Conservation (phyloP, 1,140 invertebrate species). For the Aplysia californica region DNA sequence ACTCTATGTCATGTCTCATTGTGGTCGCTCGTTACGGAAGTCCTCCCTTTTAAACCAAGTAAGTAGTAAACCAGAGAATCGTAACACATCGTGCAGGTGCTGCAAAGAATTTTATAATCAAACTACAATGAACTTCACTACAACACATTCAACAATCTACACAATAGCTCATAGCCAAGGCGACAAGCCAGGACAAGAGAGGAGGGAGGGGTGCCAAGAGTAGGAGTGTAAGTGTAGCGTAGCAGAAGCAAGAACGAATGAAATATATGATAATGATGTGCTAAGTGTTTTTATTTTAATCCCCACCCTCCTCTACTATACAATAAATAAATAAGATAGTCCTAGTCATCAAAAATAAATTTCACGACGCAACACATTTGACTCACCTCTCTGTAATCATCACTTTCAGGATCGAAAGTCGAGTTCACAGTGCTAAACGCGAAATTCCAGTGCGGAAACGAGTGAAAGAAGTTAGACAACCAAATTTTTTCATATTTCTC, state of each 20-base stretch:
- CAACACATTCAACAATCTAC: background rate
- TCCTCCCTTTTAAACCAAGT: too few species aligned
- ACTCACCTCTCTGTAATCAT: slow-evolving; percentile 4
- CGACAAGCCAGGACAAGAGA: background rate
- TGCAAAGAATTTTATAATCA: background rate
- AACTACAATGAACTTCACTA: background rate
- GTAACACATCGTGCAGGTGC: background rate
- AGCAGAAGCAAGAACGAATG: background rate
- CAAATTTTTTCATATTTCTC: background rate
- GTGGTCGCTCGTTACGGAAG: too few species aligned
- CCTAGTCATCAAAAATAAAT: background rate
- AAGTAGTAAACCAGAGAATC: too few species aligned
- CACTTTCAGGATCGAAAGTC: background rate
- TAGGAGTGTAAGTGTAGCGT: background rate
- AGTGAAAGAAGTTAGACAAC: slow-evolving; percentile 10
- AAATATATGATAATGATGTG: background rate
- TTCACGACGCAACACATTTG: background rate
- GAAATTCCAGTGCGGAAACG: slow-evolving; percentile 9
- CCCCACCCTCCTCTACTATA: background rate
- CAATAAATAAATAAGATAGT: background rate
- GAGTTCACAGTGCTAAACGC: background rate
- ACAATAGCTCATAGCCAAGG: background rate
- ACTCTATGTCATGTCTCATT: too few species aligned
- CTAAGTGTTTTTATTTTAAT: background rate
- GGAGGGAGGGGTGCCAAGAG: background rate